Evolutionary conservation across 64 coral and sea anemone species (phyloP), one percentile per base, ranked within the genome.

Genomic region (Pocillopora damicornis): DNA sequence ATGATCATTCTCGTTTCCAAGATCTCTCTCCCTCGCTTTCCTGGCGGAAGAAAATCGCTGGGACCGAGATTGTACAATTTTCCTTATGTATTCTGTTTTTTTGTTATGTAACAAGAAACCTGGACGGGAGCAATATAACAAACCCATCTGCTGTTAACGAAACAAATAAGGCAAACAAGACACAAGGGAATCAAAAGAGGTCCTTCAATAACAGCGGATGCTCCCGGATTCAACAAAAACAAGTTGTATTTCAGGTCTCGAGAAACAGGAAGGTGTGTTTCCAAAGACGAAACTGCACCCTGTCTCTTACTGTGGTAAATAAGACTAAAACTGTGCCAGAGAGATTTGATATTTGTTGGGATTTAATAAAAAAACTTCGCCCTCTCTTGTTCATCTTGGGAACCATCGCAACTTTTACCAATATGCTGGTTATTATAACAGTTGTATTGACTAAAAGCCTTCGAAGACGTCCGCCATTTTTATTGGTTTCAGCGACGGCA

Each of bases 371-470:
- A 5, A 80, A 79, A 71, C 78, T 89, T 4, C 36, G 77, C 15
- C 88, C 88, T 20, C 20, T 81, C 37, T 61, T 89, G 60, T 89
- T 34, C 11, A 38, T 34, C 17, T 64, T 80, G 15, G 88, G 88
- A 15, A 17, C 65, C 16, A 17, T 56, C 56, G 77, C 37, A 13
- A 62, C 81, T 17, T 30, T 68, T 9, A 23, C 68, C 7, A 89
- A 89, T 15, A 6, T 89, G 36, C 10, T 79, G 15, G 88, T 81
- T 35, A 5, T 89, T 38, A 63, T 60, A 26, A 69, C 78, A 22
- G 78, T 89, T 17, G 15, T 80, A 30, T 37, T 15, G 23, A 51
- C 67, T 0, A 72, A 81, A 51, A 80, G 20, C 5, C 67, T 89
- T 23, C 77, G 88, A 17, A 68, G n/a, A 60, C 59, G 67, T 63